Percentiles rank a stretch among this genome's conserved stretches.
Evolutionary conservation across 2,797 vertebrate species (phyloP).

Genomic region (Danionella dracula): DNA sequence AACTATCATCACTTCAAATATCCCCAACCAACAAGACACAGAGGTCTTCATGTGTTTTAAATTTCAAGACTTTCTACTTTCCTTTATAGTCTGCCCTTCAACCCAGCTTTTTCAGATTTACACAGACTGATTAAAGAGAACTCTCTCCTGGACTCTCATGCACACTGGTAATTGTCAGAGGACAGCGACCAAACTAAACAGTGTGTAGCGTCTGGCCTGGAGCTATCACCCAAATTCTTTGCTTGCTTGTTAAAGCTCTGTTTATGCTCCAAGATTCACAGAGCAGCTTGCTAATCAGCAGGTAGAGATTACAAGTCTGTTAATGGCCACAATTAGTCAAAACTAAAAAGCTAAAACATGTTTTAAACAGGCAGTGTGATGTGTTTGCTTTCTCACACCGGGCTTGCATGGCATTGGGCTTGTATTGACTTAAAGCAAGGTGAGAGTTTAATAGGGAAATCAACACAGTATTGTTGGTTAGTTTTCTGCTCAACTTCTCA

Average conservation of each 20-base stretch:
- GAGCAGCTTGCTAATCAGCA: slow-evolving; percentile 11
- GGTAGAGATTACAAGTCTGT: slow-evolving; percentile 8
- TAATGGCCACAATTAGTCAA: slow-evolving; percentile 3
- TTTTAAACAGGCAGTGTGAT: not conserved
- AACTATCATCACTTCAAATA: no score
- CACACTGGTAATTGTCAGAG: slow-evolving; percentile 2
- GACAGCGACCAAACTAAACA: not conserved
- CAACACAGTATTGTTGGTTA: no score
- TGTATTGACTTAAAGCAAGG: not conserved
- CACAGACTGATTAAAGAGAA: slow-evolving; percentile 4
- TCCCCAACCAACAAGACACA: no score
- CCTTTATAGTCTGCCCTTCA: not conserved
- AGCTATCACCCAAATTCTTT: not conserved
- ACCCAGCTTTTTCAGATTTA: not conserved
- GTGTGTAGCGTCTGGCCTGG: not conserved
- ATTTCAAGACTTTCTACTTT: slow-evolving; percentile 1
- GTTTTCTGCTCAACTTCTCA: no score
- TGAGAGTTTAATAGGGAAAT: no score
- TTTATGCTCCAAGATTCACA: not conserved
- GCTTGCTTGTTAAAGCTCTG: not conserved
- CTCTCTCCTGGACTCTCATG: slow-evolving; percentile 17
- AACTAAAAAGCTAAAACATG: not conserved
- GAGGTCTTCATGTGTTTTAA: not conserved
- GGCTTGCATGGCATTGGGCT: not conserved
- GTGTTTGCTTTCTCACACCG: not conserved